These are phyloP conservation scores for Camelus bactrianus DNA, from an alignment of 2,113 vertebrate species.

Conservation along the genomic window DNA sequence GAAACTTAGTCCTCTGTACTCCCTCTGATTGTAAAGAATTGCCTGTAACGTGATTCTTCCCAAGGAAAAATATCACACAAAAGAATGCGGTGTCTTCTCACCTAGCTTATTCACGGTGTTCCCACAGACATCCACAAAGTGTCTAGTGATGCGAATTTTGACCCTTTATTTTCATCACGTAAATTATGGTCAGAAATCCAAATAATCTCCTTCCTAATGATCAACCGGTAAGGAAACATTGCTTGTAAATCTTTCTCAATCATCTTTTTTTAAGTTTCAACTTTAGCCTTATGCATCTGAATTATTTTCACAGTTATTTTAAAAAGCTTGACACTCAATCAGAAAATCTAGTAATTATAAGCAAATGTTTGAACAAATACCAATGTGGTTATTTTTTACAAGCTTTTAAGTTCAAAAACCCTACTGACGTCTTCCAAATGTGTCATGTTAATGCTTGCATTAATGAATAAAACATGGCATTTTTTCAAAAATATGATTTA, in stretches of 20 bases:
- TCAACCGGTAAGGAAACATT: neutral
- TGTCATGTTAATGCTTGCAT: conserved; percentile 46
- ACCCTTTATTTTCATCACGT: neutral
- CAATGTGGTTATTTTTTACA: neutral
- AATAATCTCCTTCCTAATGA: neutral
- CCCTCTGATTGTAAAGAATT: neutral
- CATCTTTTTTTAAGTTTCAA: neutral
- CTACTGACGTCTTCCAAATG: conserved; percentile 4
- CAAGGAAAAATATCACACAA: neutral
- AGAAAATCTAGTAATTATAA: conserved; percentile 38
- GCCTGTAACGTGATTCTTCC: neutral
- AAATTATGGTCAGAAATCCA: neutral
- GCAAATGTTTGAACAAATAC: neutral
- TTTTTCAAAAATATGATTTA: conserved; percentile 69
- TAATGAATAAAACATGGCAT: conserved; percentile 67
- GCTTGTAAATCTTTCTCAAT: neutral
- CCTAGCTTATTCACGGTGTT: neutral
- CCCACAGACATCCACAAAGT: neutral
- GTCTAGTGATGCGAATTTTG: neutral
- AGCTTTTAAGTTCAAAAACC: conserved; percentile 39
- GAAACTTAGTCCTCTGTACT: neutral
- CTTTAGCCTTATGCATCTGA: neutral
- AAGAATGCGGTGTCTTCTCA: neutral
- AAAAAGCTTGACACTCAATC: neutral
- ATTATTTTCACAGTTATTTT: neutral